Base-by-base conservation (phyloP, 2,113 vertebrate genomes). In the Cavia porcellus region DNA sequence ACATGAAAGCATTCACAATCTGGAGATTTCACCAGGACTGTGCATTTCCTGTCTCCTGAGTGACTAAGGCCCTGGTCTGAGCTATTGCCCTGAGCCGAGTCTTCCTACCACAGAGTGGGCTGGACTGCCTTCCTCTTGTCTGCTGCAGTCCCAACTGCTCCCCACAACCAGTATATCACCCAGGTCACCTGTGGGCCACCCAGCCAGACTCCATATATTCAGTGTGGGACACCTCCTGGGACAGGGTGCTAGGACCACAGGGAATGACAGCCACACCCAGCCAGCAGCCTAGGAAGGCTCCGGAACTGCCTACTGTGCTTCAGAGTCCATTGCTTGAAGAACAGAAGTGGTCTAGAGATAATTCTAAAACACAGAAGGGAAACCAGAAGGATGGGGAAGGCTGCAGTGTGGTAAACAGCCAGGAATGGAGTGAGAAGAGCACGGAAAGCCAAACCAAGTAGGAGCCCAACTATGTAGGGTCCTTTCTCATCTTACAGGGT, bases 41-140 rank as follows among this genome's bases (percentile, higher is more conserved):
- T 55, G 35, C 15, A 32, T 62, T 84, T 55, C 57, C 20, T 75
- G 2, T 1, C 64, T 52, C 38, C 25, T 38, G 5, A 4, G 5
- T 24, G 47, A 35, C 9, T 14, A 3, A 32, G 89, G 32, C 57
- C 30, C 8, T 0, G 0, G 11, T 4, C 14, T 45, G 0, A 1
- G 14, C 0, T 7, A 1, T 0, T 15, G 38, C 13, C 47, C 50
- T 5, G 22, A 3, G 22, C 32, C 5, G 45, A 32, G 24, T 32
- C 62, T 35, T 15, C 28, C 47, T 13, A n/a, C 20, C 59, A 35
- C 38, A 45, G 14, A 66, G 12, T 0, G 25, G 59, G 38, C 4
- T 15, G 25, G 10, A 1, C 17, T 45, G 24, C 24, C 20, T 52
- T 59, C 30, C 42, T 32, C 30, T 30, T 32, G 15, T 32, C 14